These are phyloP conservation scores for Monoplex corrugatus DNA, from an alignment of 2,888 invertebrate genomes.

Conservation along the genomic window DNA sequence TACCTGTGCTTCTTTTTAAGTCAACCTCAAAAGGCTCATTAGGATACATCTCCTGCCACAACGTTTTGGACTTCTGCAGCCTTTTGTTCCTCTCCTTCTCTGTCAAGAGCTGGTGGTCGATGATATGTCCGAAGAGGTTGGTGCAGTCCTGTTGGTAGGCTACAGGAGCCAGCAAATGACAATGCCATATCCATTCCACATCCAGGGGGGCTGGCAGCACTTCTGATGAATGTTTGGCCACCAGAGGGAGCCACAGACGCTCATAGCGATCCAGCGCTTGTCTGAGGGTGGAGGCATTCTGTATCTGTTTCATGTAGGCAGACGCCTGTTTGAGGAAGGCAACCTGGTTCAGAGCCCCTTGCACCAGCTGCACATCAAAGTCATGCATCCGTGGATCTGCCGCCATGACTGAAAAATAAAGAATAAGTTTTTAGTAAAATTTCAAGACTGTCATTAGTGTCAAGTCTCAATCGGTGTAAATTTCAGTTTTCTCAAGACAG, in stretches of 20 bases:
- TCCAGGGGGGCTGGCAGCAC: conserved; percentile 82
- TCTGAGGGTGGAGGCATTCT: conserved; percentile 76
- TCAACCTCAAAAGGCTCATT: conserved; percentile 74
- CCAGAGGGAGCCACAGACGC: conserved; percentile 82
- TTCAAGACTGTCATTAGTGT: too few species aligned
- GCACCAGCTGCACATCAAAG: conserved; percentile 61
- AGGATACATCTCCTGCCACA: conserved; percentile 76
- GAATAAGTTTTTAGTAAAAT: too few species aligned
- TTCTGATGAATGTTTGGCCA: conserved; percentile 73
- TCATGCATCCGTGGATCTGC: conserved; percentile 44
- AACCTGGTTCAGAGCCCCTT: conserved; percentile 66
- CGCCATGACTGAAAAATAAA: conserved; percentile 37
- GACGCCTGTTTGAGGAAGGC: conserved; percentile 73
- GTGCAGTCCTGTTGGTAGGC: conserved; percentile 77
- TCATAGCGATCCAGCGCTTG: conserved; percentile 83
- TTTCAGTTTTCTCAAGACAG: too few species aligned
- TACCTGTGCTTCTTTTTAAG: conserved; percentile 49
- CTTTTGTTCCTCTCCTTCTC: conserved; percentile 71
- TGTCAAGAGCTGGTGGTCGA: conserved; percentile 81
- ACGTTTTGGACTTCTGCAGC: conserved; percentile 67
- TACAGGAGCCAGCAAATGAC: conserved; percentile 79
- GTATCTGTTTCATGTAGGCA: conserved; percentile 64
- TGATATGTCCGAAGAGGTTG: conserved; percentile 71
- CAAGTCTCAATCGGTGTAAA: too few species aligned
- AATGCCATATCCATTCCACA: conserved; percentile 83